phyloP scores from a whole-genome alignment of 1,140 invertebrate species.

The Maconellicoccus hirsutus region DNA sequence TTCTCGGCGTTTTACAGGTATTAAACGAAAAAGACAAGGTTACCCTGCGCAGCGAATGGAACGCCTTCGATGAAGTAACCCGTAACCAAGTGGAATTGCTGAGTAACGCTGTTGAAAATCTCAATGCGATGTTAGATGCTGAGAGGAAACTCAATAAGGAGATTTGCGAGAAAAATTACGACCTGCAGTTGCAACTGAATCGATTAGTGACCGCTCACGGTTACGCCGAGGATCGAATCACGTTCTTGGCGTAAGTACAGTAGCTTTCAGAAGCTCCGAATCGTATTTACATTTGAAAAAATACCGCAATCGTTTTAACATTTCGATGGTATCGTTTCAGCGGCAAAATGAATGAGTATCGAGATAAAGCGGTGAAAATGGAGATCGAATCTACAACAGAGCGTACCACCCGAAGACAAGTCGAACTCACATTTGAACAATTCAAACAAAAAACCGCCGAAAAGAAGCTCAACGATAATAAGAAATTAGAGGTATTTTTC shows the following conservation, averaged over 20 bases:
- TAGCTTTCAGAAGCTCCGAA: too few species aligned
- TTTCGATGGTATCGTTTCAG: neutral
- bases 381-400: neutral
- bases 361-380: neutral
- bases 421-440: neutral
- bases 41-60: neutral
- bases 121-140: neutral
- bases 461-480: neutral
- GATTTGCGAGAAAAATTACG: neutral
- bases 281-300: too few species aligned
- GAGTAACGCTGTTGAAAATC: neutral
- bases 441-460: neutral
- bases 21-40: neutral
- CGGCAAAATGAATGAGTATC: neutral
- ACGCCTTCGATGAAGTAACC: neutral
- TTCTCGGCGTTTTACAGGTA: neutral
- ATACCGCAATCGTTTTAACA: neutral
- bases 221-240: neutral
- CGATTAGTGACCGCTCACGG: neutral
- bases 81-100: neutral
- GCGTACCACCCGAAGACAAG: neutral
- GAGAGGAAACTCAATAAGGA: neutral
- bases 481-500: constrained; percentile 11
- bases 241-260: neutral
- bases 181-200: neutral